Base-by-base conservation (phyloP, 2,888 invertebrate genomes). In the Elysia crispata region DNA sequence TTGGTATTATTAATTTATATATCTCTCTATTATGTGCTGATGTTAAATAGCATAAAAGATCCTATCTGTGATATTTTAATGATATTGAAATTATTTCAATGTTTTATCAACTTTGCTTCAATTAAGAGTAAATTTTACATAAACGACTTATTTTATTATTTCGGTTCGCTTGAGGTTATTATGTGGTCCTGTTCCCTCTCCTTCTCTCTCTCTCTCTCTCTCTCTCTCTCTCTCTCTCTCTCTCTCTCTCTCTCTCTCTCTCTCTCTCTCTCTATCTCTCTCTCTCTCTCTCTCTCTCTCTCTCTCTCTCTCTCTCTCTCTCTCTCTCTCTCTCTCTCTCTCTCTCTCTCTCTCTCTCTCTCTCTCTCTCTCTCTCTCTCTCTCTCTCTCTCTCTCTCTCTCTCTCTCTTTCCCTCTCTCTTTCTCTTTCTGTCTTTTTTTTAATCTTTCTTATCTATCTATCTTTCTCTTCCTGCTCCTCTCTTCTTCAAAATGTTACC, bases 291-390 rank as follows among this genome's bases (percentile, higher is more conserved):
- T 60, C 25, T 60, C 30, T 74, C 8, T 8, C 1, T n/a, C 64
- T 25, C 49, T 76, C 31, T 76, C 11, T 57, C 73, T 28, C 75
- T 75, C 54, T 75, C 31, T 60, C 54, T 54, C 50, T 11, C 23
- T 75, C 60, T 50, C 49, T 49, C 67, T 66, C 67, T 76, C 67
- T 67, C 66, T 76, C 66, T 67, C 64, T 76, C 76, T 66, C 30
- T 49, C 76, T 67, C 50, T 76, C 66, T 76, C 67, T 64, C 67
- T 67, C 67, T 50, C 41, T 49, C 49, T 76, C 76, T 76, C 62
- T 76, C 76, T 76, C 50, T 76, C 49, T 76, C 66, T 66, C 50
- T 64, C 50, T 49, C 76, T 49, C 28, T 64, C 64, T 33, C 23
- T 62, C 41, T 62, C 41, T 25, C 33, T 33, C 23, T 62, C 64